A percentile compares a stretch with the other conserved stretches of the same genome.
phyloP scores from a whole-genome alignment of 2,888 invertebrate species.

The Lycocerus yunnanus region DNA sequence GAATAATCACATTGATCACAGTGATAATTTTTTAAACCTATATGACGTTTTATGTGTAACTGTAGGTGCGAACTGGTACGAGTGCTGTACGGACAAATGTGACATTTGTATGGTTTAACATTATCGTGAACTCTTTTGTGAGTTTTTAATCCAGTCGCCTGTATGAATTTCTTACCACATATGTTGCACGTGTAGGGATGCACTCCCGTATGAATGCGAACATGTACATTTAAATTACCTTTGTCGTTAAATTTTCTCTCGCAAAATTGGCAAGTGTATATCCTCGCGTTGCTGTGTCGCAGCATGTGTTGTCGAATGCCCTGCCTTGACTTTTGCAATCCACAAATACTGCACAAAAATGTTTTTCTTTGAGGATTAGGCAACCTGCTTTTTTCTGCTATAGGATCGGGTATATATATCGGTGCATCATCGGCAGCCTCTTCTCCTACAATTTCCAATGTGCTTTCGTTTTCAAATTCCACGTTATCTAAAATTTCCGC shows the following conservation, averaged over 20 bases:
- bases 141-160: conserved; percentile 35
- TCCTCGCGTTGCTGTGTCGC: conserved; percentile 2
- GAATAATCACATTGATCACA: conserved; percentile 22
- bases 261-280: conserved; percentile 6
- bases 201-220: conserved; percentile 10
- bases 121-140: conserved; percentile 42
- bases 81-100: conserved; percentile 30
- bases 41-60: conserved; percentile 18
- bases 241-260: conserved; percentile 13
- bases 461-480: not conserved
- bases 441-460: not conserved
- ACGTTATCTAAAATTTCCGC: not conserved
- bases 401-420: not conserved
- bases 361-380: not conserved
- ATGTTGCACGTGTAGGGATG: conserved; percentile 30
- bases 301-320: conserved; percentile 9
- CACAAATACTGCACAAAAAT: conserved; percentile 16
- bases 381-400: not conserved
- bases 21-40: conserved; percentile 19
- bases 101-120: conserved; percentile 41
- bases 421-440: not conserved
- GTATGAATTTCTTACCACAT: conserved; percentile 37
- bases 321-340: conserved; percentile 10
- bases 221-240: conserved; percentile 11
- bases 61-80: conserved; percentile 22